Percentiles rank a stretch among this genome's conserved stretches.
phyloP scores from a whole-genome alignment of 2,113 vertebrate genomes.

The Piaya cayana region DNA sequence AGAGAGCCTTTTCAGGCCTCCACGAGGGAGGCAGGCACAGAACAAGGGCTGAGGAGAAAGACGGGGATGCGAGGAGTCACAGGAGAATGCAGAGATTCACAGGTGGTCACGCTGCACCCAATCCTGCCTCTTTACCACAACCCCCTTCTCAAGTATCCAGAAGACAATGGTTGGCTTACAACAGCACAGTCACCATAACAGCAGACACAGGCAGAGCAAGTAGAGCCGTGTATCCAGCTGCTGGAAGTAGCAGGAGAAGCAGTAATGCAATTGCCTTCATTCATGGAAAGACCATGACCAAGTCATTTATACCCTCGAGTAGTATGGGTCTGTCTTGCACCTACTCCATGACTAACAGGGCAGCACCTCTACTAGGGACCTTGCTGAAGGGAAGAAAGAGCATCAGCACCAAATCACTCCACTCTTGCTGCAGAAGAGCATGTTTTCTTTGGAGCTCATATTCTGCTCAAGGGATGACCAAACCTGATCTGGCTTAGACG shows the following conservation, averaged over 20 bases:
- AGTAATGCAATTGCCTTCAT: not conserved
- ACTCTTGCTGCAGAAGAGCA: not conserved
- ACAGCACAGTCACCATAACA: not conserved
- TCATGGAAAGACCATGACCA: not conserved
- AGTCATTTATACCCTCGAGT: not conserved
- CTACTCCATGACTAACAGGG: not conserved
- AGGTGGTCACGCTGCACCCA: not conserved
- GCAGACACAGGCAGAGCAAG: not conserved
- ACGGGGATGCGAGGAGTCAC: not conserved
- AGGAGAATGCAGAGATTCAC: not conserved
- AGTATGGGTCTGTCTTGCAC: not conserved
- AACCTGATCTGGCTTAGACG: slow-evolving; percentile 1
- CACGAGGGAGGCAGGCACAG: rapidly evolving
- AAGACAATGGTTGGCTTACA: not conserved
- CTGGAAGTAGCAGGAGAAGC: not conserved
- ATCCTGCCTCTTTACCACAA: not conserved
- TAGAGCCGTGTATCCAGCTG: not conserved
- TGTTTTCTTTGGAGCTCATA: not conserved
- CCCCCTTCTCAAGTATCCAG: not conserved
- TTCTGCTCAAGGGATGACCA: not conserved
- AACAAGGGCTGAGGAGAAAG: not conserved
- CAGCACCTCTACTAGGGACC: not conserved
- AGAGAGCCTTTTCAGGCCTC: not conserved
- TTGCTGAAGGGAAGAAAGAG: not conserved
- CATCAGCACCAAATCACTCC: not conserved